phyloP scores from a whole-genome alignment of 1,140 invertebrate genomes.

The Trichonephila clavata region DNA sequence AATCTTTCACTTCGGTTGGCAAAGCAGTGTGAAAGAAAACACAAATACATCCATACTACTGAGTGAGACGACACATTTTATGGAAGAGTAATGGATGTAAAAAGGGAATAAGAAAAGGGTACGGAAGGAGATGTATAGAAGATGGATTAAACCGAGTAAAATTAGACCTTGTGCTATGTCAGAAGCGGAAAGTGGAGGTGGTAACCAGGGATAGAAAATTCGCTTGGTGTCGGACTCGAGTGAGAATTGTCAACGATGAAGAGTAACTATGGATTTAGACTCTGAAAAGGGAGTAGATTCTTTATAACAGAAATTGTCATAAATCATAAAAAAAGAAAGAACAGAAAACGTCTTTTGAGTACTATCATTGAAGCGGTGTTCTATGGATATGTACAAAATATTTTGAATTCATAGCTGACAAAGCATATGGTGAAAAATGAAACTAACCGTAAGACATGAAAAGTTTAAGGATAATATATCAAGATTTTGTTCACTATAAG shows the following conservation, averaged over 20 bases:
- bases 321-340: background rate
- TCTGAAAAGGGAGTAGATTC: background rate
- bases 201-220: background rate
- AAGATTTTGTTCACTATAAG: no score
- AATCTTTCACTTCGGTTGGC: constrained; percentile 47
- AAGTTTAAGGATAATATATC: no score
- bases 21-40: constrained; percentile 2
- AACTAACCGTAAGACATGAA: no score
- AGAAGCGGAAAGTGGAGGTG: background rate
- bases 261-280: background rate
- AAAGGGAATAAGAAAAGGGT: background rate
- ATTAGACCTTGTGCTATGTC: background rate
- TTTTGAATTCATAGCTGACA: no score
- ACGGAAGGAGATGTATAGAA: background rate
- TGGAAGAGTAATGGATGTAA: background rate
- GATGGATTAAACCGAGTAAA: constrained; percentile 20
- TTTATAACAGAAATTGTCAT: background rate
- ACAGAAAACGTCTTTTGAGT: background rate
- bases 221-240: background rate
- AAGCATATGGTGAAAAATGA: no score
- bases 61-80: background rate
- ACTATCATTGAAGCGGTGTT: background rate
- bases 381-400: no score
- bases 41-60: constrained; percentile 4
- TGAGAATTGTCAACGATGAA: background rate